Evolutionary conservation across 1,140 invertebrate genomes (phyloP).

Genomic region (Ips nitidus): DNA sequence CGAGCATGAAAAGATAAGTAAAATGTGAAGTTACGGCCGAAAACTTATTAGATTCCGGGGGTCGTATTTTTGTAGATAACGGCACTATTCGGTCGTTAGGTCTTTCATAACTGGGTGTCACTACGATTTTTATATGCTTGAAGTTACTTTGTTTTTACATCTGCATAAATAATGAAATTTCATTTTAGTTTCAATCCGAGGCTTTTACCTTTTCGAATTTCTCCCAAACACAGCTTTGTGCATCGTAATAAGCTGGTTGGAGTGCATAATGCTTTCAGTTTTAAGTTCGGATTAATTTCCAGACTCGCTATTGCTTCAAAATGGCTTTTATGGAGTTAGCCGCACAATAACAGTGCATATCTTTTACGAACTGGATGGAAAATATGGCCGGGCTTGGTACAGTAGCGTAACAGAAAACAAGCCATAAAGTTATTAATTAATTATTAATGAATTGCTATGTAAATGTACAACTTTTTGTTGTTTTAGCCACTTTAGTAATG

Average conservation of each 20-base stretch:
- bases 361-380: neutral
- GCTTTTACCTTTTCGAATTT: neutral
- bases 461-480: too few relatives aligned
- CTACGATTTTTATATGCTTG: neutral
- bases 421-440: neutral
- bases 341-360: conserved; percentile 3
- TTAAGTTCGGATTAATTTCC: conserved; percentile 7
- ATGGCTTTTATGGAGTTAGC: neutral
- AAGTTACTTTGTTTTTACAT: neutral
- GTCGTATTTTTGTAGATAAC: neutral
- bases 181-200: neutral
- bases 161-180: neutral
- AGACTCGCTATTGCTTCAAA: conserved; percentile 6
- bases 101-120: neutral
- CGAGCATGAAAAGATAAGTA: conserved; percentile 28
- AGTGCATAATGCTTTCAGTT: conserved; percentile 13
- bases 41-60: neutral
- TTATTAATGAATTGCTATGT: too few relatives aligned
- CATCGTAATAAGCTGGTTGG: neutral
- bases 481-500: too few relatives aligned
- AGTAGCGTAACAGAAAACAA: conserved; percentile 11
- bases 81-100: neutral
- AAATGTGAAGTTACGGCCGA: conserved; percentile 15
- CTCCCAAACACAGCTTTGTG: neutral
- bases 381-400: conserved; percentile 1